A percentile compares a stretch with the other conserved stretches of the same genome.
Evolutionary conservation across 2,888 invertebrate species (phyloP).

Genomic region (Ectobius pallidus): DNA sequence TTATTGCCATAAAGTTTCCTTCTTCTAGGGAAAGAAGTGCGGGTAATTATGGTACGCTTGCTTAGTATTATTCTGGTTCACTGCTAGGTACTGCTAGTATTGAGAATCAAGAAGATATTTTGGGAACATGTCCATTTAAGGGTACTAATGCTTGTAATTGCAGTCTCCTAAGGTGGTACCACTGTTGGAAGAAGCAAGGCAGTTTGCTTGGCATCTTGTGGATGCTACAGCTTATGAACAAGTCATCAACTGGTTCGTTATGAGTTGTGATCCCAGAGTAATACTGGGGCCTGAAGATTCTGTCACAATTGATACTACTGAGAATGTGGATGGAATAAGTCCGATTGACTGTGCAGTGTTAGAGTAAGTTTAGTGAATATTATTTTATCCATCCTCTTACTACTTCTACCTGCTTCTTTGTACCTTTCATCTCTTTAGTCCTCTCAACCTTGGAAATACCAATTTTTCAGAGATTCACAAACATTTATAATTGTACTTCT

Average conservation of each 20-base stretch:
- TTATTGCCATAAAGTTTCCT: no score
- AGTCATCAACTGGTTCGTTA: constrained; percentile 75
- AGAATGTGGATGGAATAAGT: constrained; percentile 47
- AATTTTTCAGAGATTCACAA: no score
- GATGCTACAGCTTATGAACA: constrained; percentile 67
- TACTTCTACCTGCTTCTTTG: background rate
- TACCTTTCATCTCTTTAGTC: background rate
- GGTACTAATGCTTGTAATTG: no score
- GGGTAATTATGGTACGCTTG: no score
- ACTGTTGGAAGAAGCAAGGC: constrained; percentile 64
- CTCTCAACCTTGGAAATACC: background rate
- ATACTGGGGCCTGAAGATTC: constrained; percentile 55
- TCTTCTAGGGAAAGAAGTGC: no score
- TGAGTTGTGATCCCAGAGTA: constrained; percentile 72
- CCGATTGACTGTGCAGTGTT: constrained; percentile 65
- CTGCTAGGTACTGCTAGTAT: no score
- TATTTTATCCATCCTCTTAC: background rate
- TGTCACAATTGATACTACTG: background rate
- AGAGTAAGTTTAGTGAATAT: constrained; percentile 56
- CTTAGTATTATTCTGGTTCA: no score
- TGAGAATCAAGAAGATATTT: no score
- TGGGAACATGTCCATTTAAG: no score
- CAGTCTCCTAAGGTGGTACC: constrained; percentile 56
- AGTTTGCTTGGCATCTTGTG: constrained; percentile 69
- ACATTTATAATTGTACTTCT: no score